Conservation (phyloP, 2,888 invertebrate genomes). For the Eupithecia exiguata region DNA sequence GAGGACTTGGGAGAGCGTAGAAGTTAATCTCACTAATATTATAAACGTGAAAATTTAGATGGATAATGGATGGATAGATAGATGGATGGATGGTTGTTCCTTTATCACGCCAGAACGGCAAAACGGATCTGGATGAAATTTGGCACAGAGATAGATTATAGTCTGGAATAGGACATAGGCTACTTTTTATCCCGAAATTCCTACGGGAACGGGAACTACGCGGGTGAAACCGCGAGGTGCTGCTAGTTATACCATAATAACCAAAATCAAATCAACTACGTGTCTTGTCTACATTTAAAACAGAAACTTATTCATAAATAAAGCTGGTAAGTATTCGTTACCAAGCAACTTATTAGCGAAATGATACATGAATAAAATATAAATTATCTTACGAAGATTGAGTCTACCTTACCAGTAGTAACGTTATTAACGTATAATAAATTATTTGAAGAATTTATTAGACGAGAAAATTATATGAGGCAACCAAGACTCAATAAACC, state of each 20-base stretch:
- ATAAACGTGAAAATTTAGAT: no score
- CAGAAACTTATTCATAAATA: background rate
- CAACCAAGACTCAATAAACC: background rate
- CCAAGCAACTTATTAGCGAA: background rate
- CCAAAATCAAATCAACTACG: background rate
- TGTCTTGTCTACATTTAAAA: background rate
- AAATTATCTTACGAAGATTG: background rate
- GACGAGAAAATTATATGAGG: constrained; percentile 1
- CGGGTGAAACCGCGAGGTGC: no score
- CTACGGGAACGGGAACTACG: no score
- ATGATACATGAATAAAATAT: background rate
- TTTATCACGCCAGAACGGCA: no score
- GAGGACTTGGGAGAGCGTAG: background rate
- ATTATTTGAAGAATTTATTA: background rate
- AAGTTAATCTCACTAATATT: no score
- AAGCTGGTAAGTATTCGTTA: constrained; percentile 2
- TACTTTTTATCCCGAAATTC: no score
- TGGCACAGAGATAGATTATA: no score
- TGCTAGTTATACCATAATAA: background rate
- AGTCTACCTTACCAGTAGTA: background rate
- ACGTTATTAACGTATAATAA: background rate
- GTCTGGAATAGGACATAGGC: no score
- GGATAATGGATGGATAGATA: no score
- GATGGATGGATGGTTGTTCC: no score
- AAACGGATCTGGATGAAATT: no score